These are phyloP conservation scores for Noctuana brunneofusca DNA, from an alignment of 2,888 invertebrate species.

Conservation along the genomic window DNA sequence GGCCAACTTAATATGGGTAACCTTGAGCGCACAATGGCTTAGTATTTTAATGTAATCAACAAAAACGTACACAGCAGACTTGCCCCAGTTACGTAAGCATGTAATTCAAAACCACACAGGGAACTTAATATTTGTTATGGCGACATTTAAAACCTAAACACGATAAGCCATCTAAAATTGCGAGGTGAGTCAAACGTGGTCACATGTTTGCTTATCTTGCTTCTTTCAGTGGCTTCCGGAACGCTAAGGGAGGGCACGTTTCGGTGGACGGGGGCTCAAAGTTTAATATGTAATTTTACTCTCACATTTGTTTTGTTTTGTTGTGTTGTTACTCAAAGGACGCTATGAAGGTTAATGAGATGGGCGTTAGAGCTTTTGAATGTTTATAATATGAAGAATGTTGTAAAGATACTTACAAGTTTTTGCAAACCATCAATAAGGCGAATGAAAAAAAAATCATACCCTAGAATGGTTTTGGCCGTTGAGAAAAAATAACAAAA, in stretches of 20 bases:
- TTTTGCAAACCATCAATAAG: too few species aligned
- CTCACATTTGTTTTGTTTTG: not conserved
- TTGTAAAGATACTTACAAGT: too few species aligned
- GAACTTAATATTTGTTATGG: constrained; percentile 38
- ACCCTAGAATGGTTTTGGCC: not conserved
- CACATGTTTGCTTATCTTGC: constrained; percentile 32
- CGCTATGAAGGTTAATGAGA: too few species aligned
- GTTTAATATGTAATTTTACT: not conserved
- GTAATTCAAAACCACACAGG: constrained; percentile 45
- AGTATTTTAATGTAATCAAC: constrained; percentile 60
- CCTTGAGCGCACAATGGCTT: constrained; percentile 70
- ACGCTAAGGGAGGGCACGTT: constrained; percentile 23
- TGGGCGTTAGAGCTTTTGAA: not conserved
- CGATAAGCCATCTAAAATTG: constrained; percentile 39
- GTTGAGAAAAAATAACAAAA: not conserved
- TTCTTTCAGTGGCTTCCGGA: constrained; percentile 33
- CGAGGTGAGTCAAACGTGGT: constrained; percentile 37
- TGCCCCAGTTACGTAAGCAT: constrained; percentile 52
- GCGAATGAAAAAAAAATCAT: not conserved
- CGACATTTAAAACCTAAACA: constrained; percentile 39
- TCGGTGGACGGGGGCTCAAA: not conserved
- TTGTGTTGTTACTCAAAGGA: not conserved
- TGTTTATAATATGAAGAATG: not conserved
- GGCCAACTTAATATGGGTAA: constrained; percentile 71
- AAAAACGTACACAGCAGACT: constrained; percentile 54